A percentile compares a stretch with the other conserved stretches of the same genome.
phyloP scores from a whole-genome alignment of 1,140 invertebrate species.

The Schlechtendalia chinensis region DNA sequence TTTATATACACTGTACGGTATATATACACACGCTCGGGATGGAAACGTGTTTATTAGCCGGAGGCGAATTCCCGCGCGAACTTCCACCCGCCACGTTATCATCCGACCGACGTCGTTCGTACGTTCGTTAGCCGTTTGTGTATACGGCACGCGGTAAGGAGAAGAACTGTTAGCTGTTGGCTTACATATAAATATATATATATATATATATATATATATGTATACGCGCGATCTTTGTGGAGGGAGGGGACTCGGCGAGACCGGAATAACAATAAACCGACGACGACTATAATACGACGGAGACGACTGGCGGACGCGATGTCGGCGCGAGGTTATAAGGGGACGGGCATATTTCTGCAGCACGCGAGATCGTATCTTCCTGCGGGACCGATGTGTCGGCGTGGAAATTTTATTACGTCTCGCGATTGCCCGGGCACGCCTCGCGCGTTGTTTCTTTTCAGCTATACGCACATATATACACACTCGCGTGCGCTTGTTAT shows the following conservation, averaged over 20 bases:
- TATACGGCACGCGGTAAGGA: not conserved
- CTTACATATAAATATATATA: too few relatives aligned
- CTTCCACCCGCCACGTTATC: not conserved
- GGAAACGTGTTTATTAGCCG: slow-evolving; percentile 45
- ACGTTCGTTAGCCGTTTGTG: slow-evolving; percentile 15
- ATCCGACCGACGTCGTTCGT: not conserved
- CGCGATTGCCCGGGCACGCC: not conserved
- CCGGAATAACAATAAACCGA: slow-evolving; percentile 45
- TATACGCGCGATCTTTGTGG: slow-evolving; percentile 38
- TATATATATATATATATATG: not conserved
- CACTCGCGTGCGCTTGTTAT: not conserved
- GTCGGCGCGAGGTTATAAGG: too few relatives aligned
- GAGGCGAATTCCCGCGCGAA: slow-evolving; percentile 29
- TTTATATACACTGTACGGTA: not conserved
- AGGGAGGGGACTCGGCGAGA: slow-evolving; percentile 8
- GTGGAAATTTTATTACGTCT: slow-evolving; percentile 35
- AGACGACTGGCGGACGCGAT: not conserved
- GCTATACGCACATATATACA: not conserved
- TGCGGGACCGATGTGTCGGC: slow-evolving; percentile 20
- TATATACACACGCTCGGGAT: not conserved
- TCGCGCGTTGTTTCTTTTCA: slow-evolving; percentile 10
- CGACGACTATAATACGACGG: not conserved
- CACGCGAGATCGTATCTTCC: slow-evolving; percentile 15
- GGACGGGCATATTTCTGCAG: not conserved
- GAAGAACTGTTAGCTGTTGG: too few relatives aligned